These are phyloP conservation scores for Parthenolecanium corni DNA, from an alignment of 2,888 invertebrate genomes.

Conservation along the genomic window DNA sequence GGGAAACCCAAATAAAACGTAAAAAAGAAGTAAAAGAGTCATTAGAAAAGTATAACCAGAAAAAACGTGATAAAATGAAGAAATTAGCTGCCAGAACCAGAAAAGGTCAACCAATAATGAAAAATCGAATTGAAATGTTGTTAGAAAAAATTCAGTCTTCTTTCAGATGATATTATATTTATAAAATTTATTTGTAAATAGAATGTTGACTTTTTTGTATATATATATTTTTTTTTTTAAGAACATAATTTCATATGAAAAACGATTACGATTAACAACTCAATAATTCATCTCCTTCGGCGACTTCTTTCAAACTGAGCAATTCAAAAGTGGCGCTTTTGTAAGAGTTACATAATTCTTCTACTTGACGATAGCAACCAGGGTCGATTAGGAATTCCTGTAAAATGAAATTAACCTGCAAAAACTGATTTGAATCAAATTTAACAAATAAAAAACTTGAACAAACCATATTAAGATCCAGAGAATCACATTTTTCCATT, in stretches of 20 bases:
- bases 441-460: slow-evolving; percentile 38
- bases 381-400: slow-evolving; percentile 45
- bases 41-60: slow-evolving; percentile 11
- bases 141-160: slow-evolving; percentile 14
- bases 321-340: slow-evolving; percentile 77
- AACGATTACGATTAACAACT: neutral
- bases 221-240: neutral
- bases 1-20: neutral
- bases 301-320: slow-evolving; percentile 80
- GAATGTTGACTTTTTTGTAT: neutral
- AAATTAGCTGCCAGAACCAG: slow-evolving; percentile 10
- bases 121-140: slow-evolving; percentile 14
- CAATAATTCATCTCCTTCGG: slow-evolving; percentile 66
- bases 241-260: neutral
- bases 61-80: slow-evolving; percentile 7
- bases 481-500: slow-evolving; percentile 71
- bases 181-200: neutral
- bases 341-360: slow-evolving; percentile 70
- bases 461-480: slow-evolving; percentile 66
- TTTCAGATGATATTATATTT: neutral
- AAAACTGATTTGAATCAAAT: neutral
- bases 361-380: slow-evolving; percentile 73
- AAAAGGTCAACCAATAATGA: slow-evolving; percentile 22
- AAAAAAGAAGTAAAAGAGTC: slow-evolving; percentile 7
- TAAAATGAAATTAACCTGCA: slow-evolving; percentile 31